Evolutionary conservation across 2,888 invertebrate genomes (phyloP), one percentile per base, ranked within the genome.

Genomic region (Chloromyia formosa): DNA sequence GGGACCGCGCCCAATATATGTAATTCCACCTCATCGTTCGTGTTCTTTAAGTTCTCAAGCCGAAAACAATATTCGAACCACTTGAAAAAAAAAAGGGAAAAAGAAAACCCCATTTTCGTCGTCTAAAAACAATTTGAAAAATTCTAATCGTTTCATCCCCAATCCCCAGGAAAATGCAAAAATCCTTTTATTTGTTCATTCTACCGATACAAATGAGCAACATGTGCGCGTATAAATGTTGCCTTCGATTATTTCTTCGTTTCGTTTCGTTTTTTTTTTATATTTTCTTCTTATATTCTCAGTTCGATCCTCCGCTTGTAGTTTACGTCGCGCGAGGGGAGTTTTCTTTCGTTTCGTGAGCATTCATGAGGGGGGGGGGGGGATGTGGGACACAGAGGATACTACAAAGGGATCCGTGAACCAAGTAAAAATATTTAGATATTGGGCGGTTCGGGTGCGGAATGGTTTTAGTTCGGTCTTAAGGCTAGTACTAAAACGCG

Each of bases 141-240:
- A n/a, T 49, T 49, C 49, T 49, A 49, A 49, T 49, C 49, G 49
- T 49, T 49, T 49, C n/a, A 49, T 49, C 12, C n/a, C n/a, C 16
- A n/a, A n/a, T 49, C 49, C 49, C 14, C 14, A 49, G 12, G n/a
- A 49, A 49, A 49, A 35, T 35, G 2, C 27, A 35, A 35, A 35
- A 35, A 35, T 35, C 16, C 49, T n/a, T 49, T 49, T 49, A 49
- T 49, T 49, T 49, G 49, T 49, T 49, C 49, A 49, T 49, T 49
- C 14, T 49, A 49, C 49, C 49, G 49, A n/a, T 49, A 49, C 49
- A 49, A 49, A 49, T 49, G 49, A 49, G 49, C 49, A 49, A n/a
- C 49, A 49, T 49, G 49, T 49, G 49, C 49, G 49, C 16, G 16
- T 49, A 49, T 49, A 49, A 49, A 49, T 49, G 49, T 12, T n/a